Evolutionary conservation across 2,113 vertebrate genomes (phyloP).

Genomic region (Corythornis cristatus): DNA sequence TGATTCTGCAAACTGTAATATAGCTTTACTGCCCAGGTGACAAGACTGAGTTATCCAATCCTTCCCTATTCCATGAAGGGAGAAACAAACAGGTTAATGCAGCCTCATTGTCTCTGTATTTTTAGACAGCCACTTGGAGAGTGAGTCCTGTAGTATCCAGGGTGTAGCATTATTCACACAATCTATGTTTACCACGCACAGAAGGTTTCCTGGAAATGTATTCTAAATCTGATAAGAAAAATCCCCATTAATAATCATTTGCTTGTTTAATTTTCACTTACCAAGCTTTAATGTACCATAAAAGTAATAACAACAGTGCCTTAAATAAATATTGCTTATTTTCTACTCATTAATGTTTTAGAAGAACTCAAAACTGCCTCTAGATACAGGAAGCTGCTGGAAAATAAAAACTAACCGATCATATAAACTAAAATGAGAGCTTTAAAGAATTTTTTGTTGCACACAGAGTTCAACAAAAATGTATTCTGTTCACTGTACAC

Average conservation of each 20-base stretch:
- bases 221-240: conserved; percentile 51
- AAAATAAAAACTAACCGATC: conserved; percentile 62
- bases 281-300: conserved; percentile 25
- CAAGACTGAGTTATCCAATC: not conserved
- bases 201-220: not conserved
- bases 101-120: not conserved
- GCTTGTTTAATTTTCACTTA: conserved; percentile 46
- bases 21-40: not conserved
- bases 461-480: conserved; percentile 39
- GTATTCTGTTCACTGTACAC: conserved; percentile 74
- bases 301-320: not conserved
- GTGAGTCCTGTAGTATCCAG: not conserved
- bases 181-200: not conserved
- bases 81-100: not conserved
- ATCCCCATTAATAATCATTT: conserved; percentile 31
- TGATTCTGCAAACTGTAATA: not conserved
- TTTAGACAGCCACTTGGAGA: not conserved
- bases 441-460: conserved; percentile 42
- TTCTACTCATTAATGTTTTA: conserved; percentile 37
- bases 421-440: not conserved
- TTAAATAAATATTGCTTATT: conserved; percentile 33
- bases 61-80: not conserved
- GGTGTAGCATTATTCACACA: not conserved
- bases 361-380: conserved; percentile 63
- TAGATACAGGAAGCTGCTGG: conserved; percentile 64